Percentiles rank a stretch among this genome's conserved stretches.
These are phyloP conservation scores for Brachynemurus nebulosus DNA, from an alignment of 2,888 invertebrate species.

Conservation along the genomic window DNA sequence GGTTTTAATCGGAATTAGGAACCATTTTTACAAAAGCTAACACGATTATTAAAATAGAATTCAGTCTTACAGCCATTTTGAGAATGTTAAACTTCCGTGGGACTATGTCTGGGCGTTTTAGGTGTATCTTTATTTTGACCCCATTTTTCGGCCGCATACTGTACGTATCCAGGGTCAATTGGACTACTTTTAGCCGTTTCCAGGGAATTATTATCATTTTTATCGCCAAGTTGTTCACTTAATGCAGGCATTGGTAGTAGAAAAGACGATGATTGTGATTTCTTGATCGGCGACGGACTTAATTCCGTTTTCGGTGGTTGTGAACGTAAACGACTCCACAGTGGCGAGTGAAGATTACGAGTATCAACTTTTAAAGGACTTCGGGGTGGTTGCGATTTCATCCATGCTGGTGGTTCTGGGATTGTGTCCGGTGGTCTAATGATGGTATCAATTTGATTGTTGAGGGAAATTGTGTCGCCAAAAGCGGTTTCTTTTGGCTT, in stretches of 20 bases:
- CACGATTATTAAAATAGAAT: not conserved
- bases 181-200: slow-evolving; percentile 48
- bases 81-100: slow-evolving; percentile 18
- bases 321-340: slow-evolving; percentile 5
- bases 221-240: slow-evolving; percentile 24
- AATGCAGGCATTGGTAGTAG: slow-evolving; percentile 39
- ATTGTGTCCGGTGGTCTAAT: not conserved
- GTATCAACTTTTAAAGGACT: not conserved
- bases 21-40: too few species aligned
- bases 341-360: slow-evolving; percentile 4
- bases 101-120: slow-evolving; percentile 44
- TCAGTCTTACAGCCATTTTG: not conserved
- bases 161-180: slow-evolving; percentile 58
- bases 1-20: too few species aligned
- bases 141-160: slow-evolving; percentile 58
- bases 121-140: slow-evolving; percentile 31
- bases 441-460: not conserved
- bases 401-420: slow-evolving; percentile 3
- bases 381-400: not conserved
- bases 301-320: not conserved
- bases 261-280: slow-evolving; percentile 10
- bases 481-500: too few species aligned
- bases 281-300: slow-evolving; percentile 2
- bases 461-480: too few species aligned
- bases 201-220: slow-evolving; percentile 28